Percentiles rank a stretch among this genome's conserved stretches.
phyloP scores from a whole-genome alignment of 2,888 invertebrate species.

The Pachycephus smyrnensis region DNA sequence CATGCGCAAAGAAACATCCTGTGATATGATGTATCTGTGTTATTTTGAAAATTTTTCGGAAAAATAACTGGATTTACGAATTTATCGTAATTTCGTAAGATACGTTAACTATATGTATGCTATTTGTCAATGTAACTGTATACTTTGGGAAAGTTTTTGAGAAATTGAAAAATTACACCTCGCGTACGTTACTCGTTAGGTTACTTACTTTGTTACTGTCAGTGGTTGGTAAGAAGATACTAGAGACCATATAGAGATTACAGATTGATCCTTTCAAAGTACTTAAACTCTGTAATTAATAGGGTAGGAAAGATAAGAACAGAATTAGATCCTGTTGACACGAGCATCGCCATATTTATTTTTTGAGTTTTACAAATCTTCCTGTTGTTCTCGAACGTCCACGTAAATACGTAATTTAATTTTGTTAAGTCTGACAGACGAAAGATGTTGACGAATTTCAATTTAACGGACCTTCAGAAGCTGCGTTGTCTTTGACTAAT shows the following conservation, averaged over 20 bases:
- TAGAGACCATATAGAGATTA: too few species aligned
- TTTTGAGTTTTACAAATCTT: not conserved
- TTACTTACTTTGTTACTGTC: too few species aligned
- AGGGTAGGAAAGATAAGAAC: too few species aligned
- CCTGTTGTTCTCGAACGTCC: not conserved
- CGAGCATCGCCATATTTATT: not conserved
- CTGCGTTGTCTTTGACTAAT: too few species aligned
- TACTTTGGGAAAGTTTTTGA: not conserved
- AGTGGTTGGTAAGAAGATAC: too few species aligned
- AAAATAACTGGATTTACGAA: not conserved
- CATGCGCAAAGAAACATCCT: not conserved
- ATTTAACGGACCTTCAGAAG: not conserved
- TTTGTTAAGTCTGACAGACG: not conserved
- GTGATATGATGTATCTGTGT: not conserved
- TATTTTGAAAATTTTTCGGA: not conserved
- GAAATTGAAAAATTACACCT: not conserved
- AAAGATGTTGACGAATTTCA: not conserved
- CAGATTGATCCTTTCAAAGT: too few species aligned
- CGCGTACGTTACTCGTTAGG: not conserved
- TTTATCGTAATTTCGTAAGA: not conserved
- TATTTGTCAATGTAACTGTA: not conserved
- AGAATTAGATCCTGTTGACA: too few species aligned
- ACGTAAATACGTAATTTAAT: not conserved
- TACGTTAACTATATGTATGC: not conserved
- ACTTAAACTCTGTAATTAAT: too few species aligned